Evolutionary conservation across 2,113 vertebrate genomes (phyloP).

Genomic region (Excalfactoria chinensis): DNA sequence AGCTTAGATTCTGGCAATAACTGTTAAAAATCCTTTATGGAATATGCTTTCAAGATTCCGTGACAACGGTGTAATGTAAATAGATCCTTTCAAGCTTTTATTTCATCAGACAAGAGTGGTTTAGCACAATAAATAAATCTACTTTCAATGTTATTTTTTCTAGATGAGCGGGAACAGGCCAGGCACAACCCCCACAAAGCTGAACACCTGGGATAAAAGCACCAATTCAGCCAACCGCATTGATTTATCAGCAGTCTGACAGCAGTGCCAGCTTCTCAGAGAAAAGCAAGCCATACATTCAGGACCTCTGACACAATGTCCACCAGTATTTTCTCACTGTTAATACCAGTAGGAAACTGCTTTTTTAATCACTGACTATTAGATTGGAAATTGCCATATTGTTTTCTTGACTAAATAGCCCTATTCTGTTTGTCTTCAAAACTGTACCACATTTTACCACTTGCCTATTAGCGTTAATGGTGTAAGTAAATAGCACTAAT

Average conservation of each 20-base stretch:
- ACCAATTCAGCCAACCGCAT: slow-evolving; percentile 89
- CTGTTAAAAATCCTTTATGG: neutral
- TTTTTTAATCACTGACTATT: slow-evolving; percentile 7
- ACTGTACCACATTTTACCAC: neutral
- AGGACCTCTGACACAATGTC: neutral
- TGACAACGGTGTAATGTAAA: neutral
- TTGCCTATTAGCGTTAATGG: neutral
- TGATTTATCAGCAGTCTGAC: slow-evolving; percentile 91
- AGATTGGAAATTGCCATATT: neutral
- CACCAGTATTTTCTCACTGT: slow-evolving; percentile 8
- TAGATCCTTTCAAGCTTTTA: slow-evolving; percentile 27
- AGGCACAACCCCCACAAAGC: slow-evolving; percentile 84
- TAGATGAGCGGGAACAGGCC: slow-evolving; percentile 92
- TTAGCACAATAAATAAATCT: slow-evolving; percentile 33
- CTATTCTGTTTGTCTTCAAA: neutral
- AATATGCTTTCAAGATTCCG: neutral
- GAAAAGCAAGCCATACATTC: neutral
- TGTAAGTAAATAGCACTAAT: neutral
- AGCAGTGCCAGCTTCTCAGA: neutral
- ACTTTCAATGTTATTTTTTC: slow-evolving; percentile 27
- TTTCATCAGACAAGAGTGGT: neutral
- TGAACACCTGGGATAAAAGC: slow-evolving; percentile 94
- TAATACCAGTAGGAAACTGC: neutral
- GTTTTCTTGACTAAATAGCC: neutral
- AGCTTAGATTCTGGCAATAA: neutral